A percentile compares a stretch with the other conserved stretches of the same genome.
Conservation (phyloP, 2,113 vertebrate genomes). For the Megaleporinus macrocephalus region DNA sequence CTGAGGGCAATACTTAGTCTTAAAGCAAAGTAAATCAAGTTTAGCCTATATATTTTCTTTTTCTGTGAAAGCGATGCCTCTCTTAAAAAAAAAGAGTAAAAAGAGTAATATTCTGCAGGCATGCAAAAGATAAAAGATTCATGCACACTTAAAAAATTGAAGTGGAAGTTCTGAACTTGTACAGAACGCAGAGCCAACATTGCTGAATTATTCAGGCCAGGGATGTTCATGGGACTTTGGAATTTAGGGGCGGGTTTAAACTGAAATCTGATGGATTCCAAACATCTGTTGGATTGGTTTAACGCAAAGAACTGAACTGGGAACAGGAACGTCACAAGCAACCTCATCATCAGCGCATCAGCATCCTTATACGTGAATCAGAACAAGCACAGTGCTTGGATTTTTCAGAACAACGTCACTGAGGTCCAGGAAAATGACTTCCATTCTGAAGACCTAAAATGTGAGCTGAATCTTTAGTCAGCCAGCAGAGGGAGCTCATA, state of each 20-base stretch:
- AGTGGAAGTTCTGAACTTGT: conserved; percentile 76
- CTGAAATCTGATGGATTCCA: neutral
- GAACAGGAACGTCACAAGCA: neutral
- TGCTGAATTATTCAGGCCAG: conserved; percentile 71
- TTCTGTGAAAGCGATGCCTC: conserved; percentile 61
- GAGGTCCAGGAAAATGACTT: neutral
- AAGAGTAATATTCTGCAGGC: conserved; percentile 70
- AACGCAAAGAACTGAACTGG: neutral
- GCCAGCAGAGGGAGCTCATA: conserved; percentile 74
- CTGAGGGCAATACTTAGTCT: neutral
- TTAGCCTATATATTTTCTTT: neutral
- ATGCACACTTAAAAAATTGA: conserved; percentile 78
- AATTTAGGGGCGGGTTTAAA: conserved; percentile 37
- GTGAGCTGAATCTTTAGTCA: conserved; percentile 22
- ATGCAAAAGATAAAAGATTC: conserved; percentile 75
- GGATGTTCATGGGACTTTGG: conserved; percentile 60
- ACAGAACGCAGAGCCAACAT: conserved; percentile 61
- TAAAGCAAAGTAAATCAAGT: neutral
- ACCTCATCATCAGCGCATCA: neutral
- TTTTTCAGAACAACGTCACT: neutral
- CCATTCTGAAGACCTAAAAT: neutral
- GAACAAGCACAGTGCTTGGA: neutral
- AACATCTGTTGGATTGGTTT: neutral
- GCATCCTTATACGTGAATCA: neutral
- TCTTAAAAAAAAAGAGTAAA: no score